Base-by-base conservation (phyloP, 2,113 vertebrate genomes). In the Ptychochromis oligacanthus region DNA sequence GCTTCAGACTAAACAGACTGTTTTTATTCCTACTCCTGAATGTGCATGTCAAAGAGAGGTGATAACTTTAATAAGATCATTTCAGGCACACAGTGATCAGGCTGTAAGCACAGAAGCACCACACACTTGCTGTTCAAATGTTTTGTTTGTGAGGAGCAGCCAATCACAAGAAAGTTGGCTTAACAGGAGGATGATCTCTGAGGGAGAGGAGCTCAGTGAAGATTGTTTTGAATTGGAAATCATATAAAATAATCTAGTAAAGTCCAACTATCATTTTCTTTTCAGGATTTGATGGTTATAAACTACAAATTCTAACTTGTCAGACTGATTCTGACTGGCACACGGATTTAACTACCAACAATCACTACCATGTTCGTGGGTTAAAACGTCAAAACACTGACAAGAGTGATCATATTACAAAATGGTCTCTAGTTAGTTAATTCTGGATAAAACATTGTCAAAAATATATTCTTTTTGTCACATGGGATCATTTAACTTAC, bases 51-150 rank as follows among this genome's bases (percentile, higher is more conserved):
- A 26, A 31, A 72, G 46, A 8, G 24, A 72, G 46, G 46, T 72
- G 43, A 40, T 31, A 72, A 31, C 26, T 72, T 72, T 72, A 72
- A 72, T 52, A 52, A 72, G 65, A 46, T 72, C 46, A 72, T 72
- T 46, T 20, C 65, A 31, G 46, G 6, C 28, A 36, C 36, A 36
- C 36, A 36, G 36, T 36, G 36, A 36, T n/a, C n/a, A n/a, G n/a
- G n/a, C n/a, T n/a, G n/a, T n/a, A n/a, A n/a, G 6, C 36, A 36
- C 36, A 52, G 46, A 72, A n/a, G 46, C 17, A 24, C 26, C 6
- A 20, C 26, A 7, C 20, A n/a, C 46, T 40, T 72, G 46, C 43
- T 31, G 43, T 52, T 72, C 26, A 52, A 40, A 20, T 52, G 46
- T 31, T 52, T 72, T 52, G 28, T 52, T 72, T 52, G 12, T 6